Conservation (phyloP, 2,797 vertebrate species). For the Microctenopoma stevenorrisi region DNA sequence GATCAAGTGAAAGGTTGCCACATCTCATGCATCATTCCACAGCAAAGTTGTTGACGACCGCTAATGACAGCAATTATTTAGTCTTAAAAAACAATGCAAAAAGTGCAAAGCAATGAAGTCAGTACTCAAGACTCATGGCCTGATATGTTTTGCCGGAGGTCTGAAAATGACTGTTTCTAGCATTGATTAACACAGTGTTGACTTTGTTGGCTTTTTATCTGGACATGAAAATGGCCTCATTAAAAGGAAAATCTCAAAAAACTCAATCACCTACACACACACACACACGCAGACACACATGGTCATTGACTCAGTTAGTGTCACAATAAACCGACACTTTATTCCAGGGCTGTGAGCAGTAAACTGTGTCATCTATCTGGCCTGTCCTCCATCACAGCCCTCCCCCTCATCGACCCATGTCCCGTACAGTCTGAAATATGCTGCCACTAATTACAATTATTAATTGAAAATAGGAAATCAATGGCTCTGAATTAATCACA, state of each 20-base stretch:
- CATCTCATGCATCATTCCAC: constrained; percentile 52
- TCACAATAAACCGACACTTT: constrained; percentile 41
- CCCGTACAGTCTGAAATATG: constrained; percentile 85
- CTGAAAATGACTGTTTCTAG: constrained; percentile 22
- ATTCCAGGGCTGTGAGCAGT: constrained; percentile 40
- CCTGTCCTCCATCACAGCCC: constrained; percentile 70
- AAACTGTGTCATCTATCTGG: constrained; percentile 86
- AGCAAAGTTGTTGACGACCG: constrained; percentile 39
- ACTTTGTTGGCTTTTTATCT: constrained; percentile 33
- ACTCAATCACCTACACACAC: constrained; percentile 11
- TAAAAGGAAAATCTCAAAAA: constrained; percentile 32
- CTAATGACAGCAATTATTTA: constrained; percentile 62
- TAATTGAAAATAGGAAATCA: constrained; percentile 98
- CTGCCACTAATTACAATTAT: constrained; percentile 96
- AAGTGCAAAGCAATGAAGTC: constrained; percentile 1
- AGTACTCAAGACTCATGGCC: not conserved
- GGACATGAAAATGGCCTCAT: constrained; percentile 44
- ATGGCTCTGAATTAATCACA: constrained; percentile 88
- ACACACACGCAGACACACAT: not conserved
- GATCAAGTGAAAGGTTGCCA: constrained; percentile 37
- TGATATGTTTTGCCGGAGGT: constrained; percentile 11
- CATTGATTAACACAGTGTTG: constrained; percentile 25
- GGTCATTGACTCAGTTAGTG: not conserved
- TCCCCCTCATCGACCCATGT: constrained; percentile 84
- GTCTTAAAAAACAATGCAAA: constrained; percentile 16